phyloP scores from a whole-genome alignment of 2,113 vertebrate genomes.

The Notothenia coriiceps region DNA sequence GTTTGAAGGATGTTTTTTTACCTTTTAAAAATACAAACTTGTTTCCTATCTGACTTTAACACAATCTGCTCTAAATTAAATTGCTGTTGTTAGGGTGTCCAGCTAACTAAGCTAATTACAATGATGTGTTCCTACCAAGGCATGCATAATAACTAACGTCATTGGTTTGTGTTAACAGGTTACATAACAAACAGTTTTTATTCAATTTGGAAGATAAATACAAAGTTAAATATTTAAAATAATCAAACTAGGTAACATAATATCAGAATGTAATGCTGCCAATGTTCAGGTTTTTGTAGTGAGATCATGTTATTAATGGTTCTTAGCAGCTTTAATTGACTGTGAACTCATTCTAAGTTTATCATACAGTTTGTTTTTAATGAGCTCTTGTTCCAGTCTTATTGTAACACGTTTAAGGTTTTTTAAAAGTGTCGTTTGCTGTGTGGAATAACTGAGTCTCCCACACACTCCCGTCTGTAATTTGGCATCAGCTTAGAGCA shows the following conservation, averaged over 20 bases:
- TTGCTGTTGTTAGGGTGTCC: not conserved
- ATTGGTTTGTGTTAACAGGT: too few species aligned
- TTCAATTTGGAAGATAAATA: too few species aligned
- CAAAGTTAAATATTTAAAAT: too few species aligned
- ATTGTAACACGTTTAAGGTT: not conserved
- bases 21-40: not conserved
- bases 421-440: slow-evolving; percentile 20
- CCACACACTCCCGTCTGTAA: slow-evolving; percentile 4
- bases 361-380: not conserved
- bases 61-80: too few species aligned
- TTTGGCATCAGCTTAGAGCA: slow-evolving; percentile 27
- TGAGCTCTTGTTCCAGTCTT: not conserved
- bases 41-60: not conserved
- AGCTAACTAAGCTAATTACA: not conserved
- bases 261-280: not conserved
- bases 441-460: slow-evolving; percentile 18
- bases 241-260: not conserved
- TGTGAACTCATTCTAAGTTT: not conserved
- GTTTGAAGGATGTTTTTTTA: not conserved
- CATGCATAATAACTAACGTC: too few species aligned
- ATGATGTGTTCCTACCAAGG: too few species aligned
- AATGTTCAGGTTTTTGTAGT: not conserved
- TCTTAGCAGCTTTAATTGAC: not conserved
- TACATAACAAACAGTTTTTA: too few species aligned
- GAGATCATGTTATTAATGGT: not conserved